These are phyloP conservation scores for Sparus aurata DNA, from an alignment of 2,797 vertebrate species.

Conservation along the genomic window DNA sequence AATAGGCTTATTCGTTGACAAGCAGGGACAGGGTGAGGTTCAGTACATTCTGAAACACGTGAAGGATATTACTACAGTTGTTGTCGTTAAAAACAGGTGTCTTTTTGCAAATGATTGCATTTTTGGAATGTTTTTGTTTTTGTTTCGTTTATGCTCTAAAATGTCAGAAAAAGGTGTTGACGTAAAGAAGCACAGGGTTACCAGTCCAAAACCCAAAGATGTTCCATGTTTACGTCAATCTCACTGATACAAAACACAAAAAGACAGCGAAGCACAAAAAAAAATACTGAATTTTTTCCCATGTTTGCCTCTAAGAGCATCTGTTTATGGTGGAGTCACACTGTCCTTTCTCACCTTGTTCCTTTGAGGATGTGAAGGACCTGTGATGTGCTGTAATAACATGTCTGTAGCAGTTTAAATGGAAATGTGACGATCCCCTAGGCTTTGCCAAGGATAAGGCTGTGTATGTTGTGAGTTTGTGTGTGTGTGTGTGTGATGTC, in stretches of 20 bases:
- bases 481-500: constrained; percentile 36
- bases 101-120: too few species aligned
- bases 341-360: constrained; percentile 53
- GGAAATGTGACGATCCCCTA: constrained; percentile 64
- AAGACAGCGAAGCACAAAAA: not conserved
- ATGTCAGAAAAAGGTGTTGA: not conserved
- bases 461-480: constrained; percentile 33
- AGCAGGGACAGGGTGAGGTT: too few species aligned
- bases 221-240: not conserved
- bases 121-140: not conserved
- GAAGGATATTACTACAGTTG: too few species aligned
- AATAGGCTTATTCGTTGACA: too few species aligned
- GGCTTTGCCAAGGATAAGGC: constrained; percentile 57
- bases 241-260: not conserved
- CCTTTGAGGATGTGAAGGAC: constrained; percentile 32
- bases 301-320: constrained; percentile 1
- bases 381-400: constrained; percentile 50
- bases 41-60: too few species aligned
- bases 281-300: not conserved
- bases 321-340: constrained; percentile 10
- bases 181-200: not conserved
- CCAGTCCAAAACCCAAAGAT: not conserved
- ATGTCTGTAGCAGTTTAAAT: constrained; percentile 59
- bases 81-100: too few species aligned
- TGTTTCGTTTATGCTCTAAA: not conserved